Evolutionary conservation across 2,113 vertebrate species (phyloP).

Genomic region (Xiphorhynchus elegans): DNA sequence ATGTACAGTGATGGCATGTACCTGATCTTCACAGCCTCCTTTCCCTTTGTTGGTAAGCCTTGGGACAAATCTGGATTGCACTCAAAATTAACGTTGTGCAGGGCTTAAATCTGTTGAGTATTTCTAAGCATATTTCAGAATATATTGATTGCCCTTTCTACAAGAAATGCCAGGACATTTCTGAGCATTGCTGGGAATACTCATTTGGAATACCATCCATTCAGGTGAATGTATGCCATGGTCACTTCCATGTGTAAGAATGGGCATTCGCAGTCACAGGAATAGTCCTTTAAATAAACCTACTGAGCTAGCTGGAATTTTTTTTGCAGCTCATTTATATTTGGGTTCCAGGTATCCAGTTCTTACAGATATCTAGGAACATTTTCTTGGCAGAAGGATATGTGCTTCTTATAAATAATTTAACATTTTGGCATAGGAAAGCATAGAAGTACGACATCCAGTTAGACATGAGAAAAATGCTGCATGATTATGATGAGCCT

Average conservation of each 20-base stretch:
- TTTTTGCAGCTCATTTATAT: neutral
- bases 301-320: neutral
- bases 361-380: neutral
- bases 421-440: neutral
- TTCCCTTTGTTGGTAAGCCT: conserved; percentile 90
- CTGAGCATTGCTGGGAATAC: neutral
- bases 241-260: neutral
- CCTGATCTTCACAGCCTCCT: conserved; percentile 83
- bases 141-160: neutral
- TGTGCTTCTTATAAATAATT: neutral
- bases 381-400: neutral
- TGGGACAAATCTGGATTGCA: neutral
- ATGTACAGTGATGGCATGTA: conserved; percentile 94
- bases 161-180: neutral
- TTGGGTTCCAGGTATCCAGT: neutral
- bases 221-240: rapidly evolving
- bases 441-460: neutral
- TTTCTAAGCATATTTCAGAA: neutral
- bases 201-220: neutral
- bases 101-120: neutral
- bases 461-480: neutral
- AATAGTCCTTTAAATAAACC: neutral
- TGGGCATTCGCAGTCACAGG: neutral
- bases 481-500: neutral
- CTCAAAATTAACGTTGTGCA: neutral